Base-by-base conservation (phyloP, 2,113 vertebrate genomes). In the Prionailurus viverrinus region DNA sequence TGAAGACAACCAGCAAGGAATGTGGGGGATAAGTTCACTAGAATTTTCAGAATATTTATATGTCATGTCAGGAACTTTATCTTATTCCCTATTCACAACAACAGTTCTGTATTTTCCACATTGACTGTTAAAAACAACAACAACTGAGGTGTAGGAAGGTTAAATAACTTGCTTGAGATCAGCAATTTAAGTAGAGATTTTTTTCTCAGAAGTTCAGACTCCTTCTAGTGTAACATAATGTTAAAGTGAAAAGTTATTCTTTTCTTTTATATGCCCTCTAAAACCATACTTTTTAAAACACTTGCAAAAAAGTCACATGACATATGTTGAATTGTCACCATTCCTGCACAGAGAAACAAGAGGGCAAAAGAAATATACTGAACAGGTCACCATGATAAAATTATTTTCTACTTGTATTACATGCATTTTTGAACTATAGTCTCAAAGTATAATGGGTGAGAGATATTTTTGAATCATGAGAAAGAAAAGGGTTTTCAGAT, bases 391-490 rank as follows among this genome's bases (percentile, higher is more conserved):
- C 51, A 25, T 86, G 69, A 94, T 71, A 39, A 55, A 76, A 94
- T 90, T 76, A 89, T 39, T 83, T 89, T 76, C 15, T 94, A 10
- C 16, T 80, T 89, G 4, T 80, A 61, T 65, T 90, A 65, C 39
- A 65, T 63, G 48, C 7, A 27, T 51, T 65, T 92, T 92, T 84
- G 58, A 96, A 76, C 10, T 80, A 53, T 4, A 65, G 1, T 48
- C n/a, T 86, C 79, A 89, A 89, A 82, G 23, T 88, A 25, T 25
- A 74, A 61, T 4, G 66, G 3, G 7, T 95, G 58, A 45, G 16
- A 85, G 19, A 85, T 89, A 61, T 89, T 89, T 93, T 89, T 76
- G 25, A 97, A 89, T 96, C 29, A 33, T 81, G 8, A 94, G 48
- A 85, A 73, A 92, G 82, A 89, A 96, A 27, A 16, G 6, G 33